Base-by-base conservation (phyloP, 2,888 invertebrate genomes). In the Leptopilina drosophilae region DNA sequence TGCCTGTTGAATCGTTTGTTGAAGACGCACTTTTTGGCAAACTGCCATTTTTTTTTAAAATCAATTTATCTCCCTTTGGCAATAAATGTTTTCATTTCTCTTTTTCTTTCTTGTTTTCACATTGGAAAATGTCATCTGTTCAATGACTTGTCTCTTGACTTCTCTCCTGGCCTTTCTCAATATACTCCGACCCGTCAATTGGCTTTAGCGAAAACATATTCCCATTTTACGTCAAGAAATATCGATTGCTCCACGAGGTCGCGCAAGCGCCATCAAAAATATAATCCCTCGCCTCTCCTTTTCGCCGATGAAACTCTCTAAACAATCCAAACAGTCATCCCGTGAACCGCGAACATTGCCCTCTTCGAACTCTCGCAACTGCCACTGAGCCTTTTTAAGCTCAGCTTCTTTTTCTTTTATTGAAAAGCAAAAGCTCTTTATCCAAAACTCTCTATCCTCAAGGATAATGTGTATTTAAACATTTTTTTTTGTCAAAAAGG, bases 211-310 rank as follows among this genome's bases (percentile, higher is more conserved):
- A 84, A 33, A 84, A 49, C 49, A 49, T 49, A 49, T 12, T 81
- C 83, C 79, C 82, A 82, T 84, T 49, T 85, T 88, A 89, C 89
- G 89, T 88, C 88, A 87, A 86, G 87, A 84, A 80, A 83, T 90
- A 90, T 90, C 90, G 90, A 90, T 90, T 89, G 85, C 88, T 86
- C 82, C 83, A 84, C 86, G 86, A 85, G 88, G 87, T 88, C 87
- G 88, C 88, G 90, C 90, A 89, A 78, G 88, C 89, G 89, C 87
- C 15, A 73, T n/a, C 59, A 73, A 33, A 73, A 49, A 49, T 49
- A 15, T 77, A 80, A 79, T 78, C 76, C 78, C 80, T 77, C 79
- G 80, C 81, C 64, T 69, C 80, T 81, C 81, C 69, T 76, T 83
- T 83, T 85, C 81, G 80, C 77, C 49, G 49, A 49, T 49, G 73